These are phyloP conservation scores for Hymenopus coronatus DNA, from an alignment of 2,888 invertebrate genomes.

Conservation along the genomic window DNA sequence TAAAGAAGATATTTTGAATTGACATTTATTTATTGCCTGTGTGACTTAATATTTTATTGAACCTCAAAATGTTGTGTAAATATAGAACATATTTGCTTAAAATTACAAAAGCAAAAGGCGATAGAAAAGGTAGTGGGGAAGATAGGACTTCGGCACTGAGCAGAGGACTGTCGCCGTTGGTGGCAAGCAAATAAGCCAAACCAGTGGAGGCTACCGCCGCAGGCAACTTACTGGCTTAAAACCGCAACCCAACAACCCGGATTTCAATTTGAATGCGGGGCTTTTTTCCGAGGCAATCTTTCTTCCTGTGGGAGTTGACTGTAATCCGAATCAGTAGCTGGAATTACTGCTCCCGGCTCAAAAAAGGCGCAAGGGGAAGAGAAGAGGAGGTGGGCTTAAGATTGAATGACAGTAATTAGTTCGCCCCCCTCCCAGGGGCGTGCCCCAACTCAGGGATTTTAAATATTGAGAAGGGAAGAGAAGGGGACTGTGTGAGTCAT, in stretches of 20 bases:
- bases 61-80: no score
- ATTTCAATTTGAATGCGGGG: background rate
- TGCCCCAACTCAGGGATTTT: background rate
- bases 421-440: background rate
- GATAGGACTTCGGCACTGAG: no score
- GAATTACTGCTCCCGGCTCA: background rate
- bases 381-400: background rate
- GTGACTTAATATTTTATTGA: no score
- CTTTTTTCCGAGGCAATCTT: background rate
- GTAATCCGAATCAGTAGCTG: background rate
- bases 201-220: no score
- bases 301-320: background rate
- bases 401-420: background rate
- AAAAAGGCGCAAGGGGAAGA: background rate
- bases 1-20: no score
- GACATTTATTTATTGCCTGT: no score
- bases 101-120: no score
- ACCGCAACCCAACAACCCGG: background rate
- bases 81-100: no score
- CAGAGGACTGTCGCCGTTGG: no score
- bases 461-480: background rate
- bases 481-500: background rate
- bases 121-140: no score
- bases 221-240: background rate
- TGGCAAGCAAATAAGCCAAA: no score